Evolutionary conservation across 1,140 invertebrate species (phyloP).

Genomic region (Wiebesia pumilae): DNA sequence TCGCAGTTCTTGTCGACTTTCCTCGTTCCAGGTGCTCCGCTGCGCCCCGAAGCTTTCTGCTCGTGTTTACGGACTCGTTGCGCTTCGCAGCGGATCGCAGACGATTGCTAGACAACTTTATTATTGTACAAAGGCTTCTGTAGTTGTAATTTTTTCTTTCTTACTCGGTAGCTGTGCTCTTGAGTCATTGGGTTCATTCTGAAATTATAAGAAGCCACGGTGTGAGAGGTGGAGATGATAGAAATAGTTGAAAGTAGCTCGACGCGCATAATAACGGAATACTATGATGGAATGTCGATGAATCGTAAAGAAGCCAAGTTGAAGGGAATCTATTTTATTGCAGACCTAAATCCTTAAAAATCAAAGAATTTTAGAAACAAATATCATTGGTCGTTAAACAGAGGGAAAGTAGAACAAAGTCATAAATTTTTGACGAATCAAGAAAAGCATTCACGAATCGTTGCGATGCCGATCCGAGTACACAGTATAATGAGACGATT

Average conservation of each 20-base stretch:
- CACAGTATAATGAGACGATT: constrained; percentile 27
- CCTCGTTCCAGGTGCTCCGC: background rate
- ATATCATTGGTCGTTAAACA: background rate
- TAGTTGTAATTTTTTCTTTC: no score
- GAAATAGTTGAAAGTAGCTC: no score
- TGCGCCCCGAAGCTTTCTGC: background rate
- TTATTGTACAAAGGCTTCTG: background rate
- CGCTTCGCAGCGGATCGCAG: background rate
- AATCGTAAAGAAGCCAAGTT: background rate
- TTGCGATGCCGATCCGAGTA: background rate
- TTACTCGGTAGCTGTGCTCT: no score
- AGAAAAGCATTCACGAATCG: background rate
- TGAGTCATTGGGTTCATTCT: background rate
- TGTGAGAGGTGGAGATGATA: background rate
- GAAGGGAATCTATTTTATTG: background rate
- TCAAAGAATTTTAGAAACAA: background rate
- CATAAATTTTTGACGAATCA: background rate
- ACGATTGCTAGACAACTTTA: background rate
- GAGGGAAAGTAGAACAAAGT: background rate
- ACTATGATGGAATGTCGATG: background rate
- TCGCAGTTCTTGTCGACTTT: background rate
- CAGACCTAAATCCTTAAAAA: background rate
- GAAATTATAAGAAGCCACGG: background rate
- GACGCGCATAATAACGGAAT: background rate
- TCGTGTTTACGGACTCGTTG: background rate